Evolutionary conservation across 23 tunicate species (phyloP).

Genomic region (Phallusia fumigata): DNA sequence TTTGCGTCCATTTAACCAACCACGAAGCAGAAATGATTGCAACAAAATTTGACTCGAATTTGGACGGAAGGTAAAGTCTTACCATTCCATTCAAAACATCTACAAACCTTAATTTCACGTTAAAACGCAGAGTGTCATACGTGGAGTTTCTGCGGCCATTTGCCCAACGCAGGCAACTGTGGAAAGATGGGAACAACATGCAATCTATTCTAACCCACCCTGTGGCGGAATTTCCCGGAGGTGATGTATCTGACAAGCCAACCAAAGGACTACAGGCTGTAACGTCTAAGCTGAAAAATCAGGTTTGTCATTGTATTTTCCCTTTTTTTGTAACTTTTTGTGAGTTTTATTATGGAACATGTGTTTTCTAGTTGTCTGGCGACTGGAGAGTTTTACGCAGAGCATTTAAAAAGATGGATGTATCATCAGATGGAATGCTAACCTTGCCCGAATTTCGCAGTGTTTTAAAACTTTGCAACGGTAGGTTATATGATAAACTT

Average conservation of each 20-base stretch:
- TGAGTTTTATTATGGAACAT: neutral
- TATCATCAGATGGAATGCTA: slow-evolving; percentile 82
- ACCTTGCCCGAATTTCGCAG: slow-evolving; percentile 92
- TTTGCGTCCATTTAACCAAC: slow-evolving; percentile 87
- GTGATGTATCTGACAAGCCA: slow-evolving; percentile 54
- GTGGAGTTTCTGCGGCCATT: slow-evolving; percentile 98
- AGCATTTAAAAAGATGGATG: slow-evolving; percentile 95
- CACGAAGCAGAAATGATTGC: slow-evolving; percentile 81
- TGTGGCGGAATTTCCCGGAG: slow-evolving; percentile 64
- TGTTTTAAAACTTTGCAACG: slow-evolving; percentile 92
- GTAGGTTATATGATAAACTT: slow-evolving; percentile 18
- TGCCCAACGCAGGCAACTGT: slow-evolving; percentile 78
- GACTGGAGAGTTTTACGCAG: slow-evolving; percentile 90
- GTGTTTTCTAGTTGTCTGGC: slow-evolving; percentile 60
- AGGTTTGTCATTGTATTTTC: too few species aligned
- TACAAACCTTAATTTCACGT: neutral
- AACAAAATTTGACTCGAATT: slow-evolving; percentile 77
- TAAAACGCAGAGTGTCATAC: slow-evolving; percentile 71
- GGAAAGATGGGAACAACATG: slow-evolving; percentile 90
- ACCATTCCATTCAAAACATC: neutral
- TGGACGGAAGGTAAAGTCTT: slow-evolving; percentile 62
- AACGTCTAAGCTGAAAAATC: slow-evolving; percentile 75
- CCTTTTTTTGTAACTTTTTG: too few species aligned
- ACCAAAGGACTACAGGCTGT: slow-evolving; percentile 68
- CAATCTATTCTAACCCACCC: slow-evolving; percentile 71